phyloP scores from a whole-genome alignment of 30 jellyfish, hydroid and myxozoan species.

The Turritopsis dohrnii region DNA sequence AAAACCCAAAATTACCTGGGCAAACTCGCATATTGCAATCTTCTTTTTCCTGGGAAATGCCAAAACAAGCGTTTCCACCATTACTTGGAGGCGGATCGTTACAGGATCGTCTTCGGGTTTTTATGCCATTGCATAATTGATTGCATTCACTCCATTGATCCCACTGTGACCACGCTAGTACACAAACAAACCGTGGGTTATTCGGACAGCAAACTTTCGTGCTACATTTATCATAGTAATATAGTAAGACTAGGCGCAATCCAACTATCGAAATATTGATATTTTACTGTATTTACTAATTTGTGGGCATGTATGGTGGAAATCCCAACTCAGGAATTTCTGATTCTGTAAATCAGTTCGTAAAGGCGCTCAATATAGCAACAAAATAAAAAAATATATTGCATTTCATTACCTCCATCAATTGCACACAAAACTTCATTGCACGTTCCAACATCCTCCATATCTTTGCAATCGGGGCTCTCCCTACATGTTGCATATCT shows the following conservation, averaged over 20 bases:
- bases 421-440: not conserved
- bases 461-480: not conserved
- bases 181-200: not conserved
- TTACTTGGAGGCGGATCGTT: not conserved
- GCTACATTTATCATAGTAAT: no score
- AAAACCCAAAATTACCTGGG: not conserved
- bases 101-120: not conserved
- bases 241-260: no score
- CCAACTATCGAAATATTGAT: no score
- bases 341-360: no score
- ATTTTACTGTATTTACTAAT: no score
- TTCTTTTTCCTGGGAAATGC: not conserved
- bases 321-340: no score
- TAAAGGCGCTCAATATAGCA: no score
- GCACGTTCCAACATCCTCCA: not conserved
- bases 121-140: not conserved
- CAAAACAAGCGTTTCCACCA: not conserved
- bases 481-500: not conserved
- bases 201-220: no score
- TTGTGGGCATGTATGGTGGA: no score
- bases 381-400: no score
- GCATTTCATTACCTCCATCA: not conserved
- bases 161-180: not conserved
- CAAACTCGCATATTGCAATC: not conserved
- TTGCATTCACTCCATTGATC: not conserved